Conservation (phyloP, 2,888 invertebrate species). For the Anorthoa munda region DNA sequence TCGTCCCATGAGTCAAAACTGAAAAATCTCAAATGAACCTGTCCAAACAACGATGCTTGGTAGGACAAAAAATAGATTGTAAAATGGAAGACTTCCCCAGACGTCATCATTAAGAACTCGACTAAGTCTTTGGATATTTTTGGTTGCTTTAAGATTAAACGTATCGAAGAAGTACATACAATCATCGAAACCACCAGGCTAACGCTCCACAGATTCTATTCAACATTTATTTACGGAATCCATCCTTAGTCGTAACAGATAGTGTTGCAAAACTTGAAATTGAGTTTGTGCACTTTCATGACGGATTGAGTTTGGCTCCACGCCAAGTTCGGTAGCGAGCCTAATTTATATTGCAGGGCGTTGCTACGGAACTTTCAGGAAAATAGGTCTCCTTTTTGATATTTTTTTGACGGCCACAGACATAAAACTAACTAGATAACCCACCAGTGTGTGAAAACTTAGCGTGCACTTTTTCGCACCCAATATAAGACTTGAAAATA, state of each 20-base stretch:
- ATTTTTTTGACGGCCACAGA: neutral
- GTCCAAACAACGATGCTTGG: no score
- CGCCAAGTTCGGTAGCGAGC: constrained; percentile 30
- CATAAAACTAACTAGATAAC: no score
- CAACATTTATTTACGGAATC: constrained; percentile 10
- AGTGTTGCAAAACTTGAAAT: constrained; percentile 41
- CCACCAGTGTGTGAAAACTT: no score
- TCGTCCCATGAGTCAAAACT: no score
- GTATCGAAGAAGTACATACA: neutral
- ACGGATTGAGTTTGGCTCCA: constrained; percentile 45
- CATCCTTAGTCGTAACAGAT: constrained; percentile 2
- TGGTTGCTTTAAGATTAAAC: no score
- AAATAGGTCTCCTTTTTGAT: constrained; percentile 10
- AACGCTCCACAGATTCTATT: constrained; percentile 1
- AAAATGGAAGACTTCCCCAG: no score
- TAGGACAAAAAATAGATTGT: no score
- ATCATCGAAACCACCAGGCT: neutral
- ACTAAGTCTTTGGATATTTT: no score
- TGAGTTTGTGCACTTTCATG: constrained; percentile 54
- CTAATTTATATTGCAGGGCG: constrained; percentile 49
- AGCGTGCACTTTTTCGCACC: no score
- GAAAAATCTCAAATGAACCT: no score
- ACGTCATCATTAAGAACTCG: no score
- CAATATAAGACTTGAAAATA: no score
- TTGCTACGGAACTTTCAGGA: constrained; percentile 20